These are phyloP conservation scores for Stigmatopora nigra DNA, from an alignment of 2,113 vertebrate species.

Conservation along the genomic window DNA sequence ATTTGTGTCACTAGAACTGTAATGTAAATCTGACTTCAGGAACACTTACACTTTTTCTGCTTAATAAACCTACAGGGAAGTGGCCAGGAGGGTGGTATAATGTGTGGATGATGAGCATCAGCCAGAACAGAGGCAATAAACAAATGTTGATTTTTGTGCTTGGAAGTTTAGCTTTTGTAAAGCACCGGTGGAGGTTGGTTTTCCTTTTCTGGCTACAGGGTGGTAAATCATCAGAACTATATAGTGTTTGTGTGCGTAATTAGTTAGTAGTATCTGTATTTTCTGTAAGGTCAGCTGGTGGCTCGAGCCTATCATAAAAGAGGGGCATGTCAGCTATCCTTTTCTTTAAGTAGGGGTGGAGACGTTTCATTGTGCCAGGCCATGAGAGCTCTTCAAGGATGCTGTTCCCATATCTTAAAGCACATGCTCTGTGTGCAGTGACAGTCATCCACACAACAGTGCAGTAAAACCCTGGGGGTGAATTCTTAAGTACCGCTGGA, in stretches of 20 bases:
- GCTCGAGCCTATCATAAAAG: constrained; percentile 45
- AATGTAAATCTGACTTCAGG: not conserved
- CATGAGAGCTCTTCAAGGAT: constrained; percentile 64
- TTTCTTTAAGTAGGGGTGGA: constrained; percentile 58
- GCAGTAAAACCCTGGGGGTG: constrained; percentile 73
- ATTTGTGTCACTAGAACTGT: not conserved
- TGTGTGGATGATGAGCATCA: constrained; percentile 29
- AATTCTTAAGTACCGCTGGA: constrained; percentile 74
- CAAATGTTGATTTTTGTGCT: constrained; percentile 70
- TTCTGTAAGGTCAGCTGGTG: constrained; percentile 20
- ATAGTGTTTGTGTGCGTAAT: constrained; percentile 2
- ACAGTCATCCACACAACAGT: constrained; percentile 69
- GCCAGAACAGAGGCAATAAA: constrained; percentile 72
- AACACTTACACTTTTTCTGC: constrained; percentile 2
- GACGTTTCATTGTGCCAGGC: constrained; percentile 60
- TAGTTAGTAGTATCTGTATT: constrained; percentile 6
- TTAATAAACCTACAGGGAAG: not conserved
- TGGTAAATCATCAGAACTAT: constrained; percentile 62
- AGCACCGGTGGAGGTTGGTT: constrained; percentile 66
- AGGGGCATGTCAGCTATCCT: constrained; percentile 49
- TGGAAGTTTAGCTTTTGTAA: constrained; percentile 62
- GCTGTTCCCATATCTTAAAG: constrained; percentile 70
- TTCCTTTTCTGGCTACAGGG: constrained; percentile 46
- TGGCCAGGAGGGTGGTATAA: constrained; percentile 18
- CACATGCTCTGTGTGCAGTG: constrained; percentile 67